Evolutionary conservation across 2,113 vertebrate genomes (phyloP).

Genomic region (Chloroceryle aenea): DNA sequence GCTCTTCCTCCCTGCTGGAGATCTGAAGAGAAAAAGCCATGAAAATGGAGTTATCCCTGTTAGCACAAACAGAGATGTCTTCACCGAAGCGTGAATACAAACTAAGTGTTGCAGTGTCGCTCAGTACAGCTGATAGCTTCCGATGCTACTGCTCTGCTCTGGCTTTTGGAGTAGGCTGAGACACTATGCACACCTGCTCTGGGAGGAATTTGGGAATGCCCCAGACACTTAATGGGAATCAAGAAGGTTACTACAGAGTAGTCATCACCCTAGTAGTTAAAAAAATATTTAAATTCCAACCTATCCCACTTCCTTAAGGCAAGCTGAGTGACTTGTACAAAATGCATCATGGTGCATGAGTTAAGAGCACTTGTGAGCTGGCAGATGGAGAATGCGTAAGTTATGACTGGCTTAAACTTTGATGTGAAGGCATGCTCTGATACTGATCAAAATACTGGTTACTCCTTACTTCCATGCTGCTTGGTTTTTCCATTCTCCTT

Average conservation of each 20-base stretch:
- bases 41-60: background rate
- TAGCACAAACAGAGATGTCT: background rate
- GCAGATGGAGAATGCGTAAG: background rate
- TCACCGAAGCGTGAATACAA: background rate
- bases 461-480: background rate
- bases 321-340: background rate
- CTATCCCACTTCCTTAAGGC: background rate
- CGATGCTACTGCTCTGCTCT: background rate
- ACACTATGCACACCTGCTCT: rapidly evolving
- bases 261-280: background rate
- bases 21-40: background rate
- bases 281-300: background rate
- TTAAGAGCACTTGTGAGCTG: background rate
- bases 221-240: background rate
- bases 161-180: background rate
- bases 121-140: background rate
- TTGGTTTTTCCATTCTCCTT: background rate
- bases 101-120: background rate
- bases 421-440: background rate
- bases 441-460: background rate
- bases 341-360: rapidly evolving
- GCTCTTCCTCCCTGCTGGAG: background rate
- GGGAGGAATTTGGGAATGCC: background rate
- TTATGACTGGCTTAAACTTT: background rate
- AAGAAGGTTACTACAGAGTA: background rate